A percentile compares a stretch with the other conserved stretches of the same genome.
phyloP scores from a whole-genome alignment of 2,888 invertebrate species.

The Orthosia gothica region DNA sequence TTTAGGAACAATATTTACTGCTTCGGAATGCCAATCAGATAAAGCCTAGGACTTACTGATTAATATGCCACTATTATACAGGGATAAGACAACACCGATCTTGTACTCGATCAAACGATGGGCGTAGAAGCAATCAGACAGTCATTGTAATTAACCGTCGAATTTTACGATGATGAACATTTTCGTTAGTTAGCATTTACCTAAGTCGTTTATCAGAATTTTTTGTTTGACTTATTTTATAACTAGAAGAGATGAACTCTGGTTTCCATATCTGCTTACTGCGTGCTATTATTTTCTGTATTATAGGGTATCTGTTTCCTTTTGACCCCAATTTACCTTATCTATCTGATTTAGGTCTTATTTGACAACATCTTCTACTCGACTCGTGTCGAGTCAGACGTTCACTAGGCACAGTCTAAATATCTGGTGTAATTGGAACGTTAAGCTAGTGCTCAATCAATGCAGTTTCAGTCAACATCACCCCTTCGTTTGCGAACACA shows the following conservation, averaged over 20 bases:
- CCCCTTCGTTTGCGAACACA: background rate
- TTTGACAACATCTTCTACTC: no score
- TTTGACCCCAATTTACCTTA: background rate
- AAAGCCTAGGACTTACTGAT: slow-evolving; percentile 14
- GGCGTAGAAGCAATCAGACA: no score
- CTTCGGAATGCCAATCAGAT: slow-evolving; percentile 38
- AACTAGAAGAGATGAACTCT: background rate
- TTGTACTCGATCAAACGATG: background rate
- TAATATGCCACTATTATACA: slow-evolving; percentile 22
- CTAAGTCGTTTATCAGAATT: background rate
- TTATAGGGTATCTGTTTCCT: background rate
- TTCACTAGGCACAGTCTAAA: slow-evolving; percentile 13
- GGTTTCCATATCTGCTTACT: background rate
- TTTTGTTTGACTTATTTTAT: background rate
- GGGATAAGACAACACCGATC: slow-evolving; percentile 7
- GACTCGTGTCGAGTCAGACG: background rate
- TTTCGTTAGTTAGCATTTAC: background rate
- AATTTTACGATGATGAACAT: background rate
- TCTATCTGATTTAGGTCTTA: no score
- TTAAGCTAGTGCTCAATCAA: slow-evolving; percentile 19
- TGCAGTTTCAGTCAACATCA: background rate
- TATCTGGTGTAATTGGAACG: slow-evolving; percentile 15
- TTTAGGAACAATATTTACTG: no score
- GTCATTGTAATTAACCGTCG: slow-evolving; percentile 5
- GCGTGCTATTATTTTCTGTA: background rate